A percentile compares a stretch with the other conserved stretches of the same genome.
Conservation (phyloP, 2,113 vertebrate genomes). For the Numida meleagris region DNA sequence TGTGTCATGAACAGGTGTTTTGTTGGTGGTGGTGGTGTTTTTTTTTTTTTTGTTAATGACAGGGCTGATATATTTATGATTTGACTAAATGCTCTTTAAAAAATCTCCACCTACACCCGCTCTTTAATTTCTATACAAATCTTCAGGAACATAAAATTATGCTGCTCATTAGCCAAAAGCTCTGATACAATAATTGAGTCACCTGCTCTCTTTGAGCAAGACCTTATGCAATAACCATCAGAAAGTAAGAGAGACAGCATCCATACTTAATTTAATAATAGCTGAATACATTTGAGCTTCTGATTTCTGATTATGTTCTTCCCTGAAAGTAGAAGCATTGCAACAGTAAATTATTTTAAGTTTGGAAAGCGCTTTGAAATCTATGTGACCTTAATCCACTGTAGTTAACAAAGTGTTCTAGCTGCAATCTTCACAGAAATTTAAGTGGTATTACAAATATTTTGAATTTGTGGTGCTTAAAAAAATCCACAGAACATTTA, state of each 20-base stretch:
- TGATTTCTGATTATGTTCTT: not conserved
- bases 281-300: not conserved
- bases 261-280: not conserved
- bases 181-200: not conserved
- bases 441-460: not conserved
- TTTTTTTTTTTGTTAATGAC: not conserved
- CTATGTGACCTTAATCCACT: not conserved
- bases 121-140: not conserved
- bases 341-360: not conserved
- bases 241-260: not conserved
- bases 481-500: not conserved
- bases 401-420: fast-evolving
- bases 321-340: not conserved
- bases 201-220: not conserved
- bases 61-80: not conserved
- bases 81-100: not conserved
- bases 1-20: not conserved
- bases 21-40: no score
- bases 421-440: not conserved
- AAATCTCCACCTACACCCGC: not conserved
- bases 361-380: not conserved
- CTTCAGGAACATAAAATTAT: not conserved
- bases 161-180: not conserved
- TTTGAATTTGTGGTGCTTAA: not conserved
- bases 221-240: not conserved